Conservation (phyloP, 2,797 vertebrate genomes). For the Propithecus deckenii region DNA sequence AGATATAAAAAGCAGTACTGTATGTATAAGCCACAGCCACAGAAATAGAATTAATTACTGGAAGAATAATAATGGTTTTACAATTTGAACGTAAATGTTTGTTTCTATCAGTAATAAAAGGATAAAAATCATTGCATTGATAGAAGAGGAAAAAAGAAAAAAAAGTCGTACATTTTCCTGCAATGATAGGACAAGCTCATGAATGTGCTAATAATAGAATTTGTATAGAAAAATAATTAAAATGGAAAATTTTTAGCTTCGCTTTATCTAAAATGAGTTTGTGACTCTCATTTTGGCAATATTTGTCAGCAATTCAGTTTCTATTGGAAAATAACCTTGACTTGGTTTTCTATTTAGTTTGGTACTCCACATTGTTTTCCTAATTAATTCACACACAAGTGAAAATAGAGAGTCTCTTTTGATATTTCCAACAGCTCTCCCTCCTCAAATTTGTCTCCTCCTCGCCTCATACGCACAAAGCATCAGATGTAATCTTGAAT, state of each 20-base stretch:
- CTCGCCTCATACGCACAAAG: not conserved
- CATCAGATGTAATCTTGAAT: slow-evolving; percentile 33
- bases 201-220: slow-evolving; percentile 61
- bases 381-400: slow-evolving; percentile 28
- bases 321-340: slow-evolving; percentile 47
- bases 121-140: slow-evolving; percentile 59
- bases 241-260: slow-evolving; percentile 53
- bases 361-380: slow-evolving; percentile 34
- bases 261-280: slow-evolving; percentile 55
- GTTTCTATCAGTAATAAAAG: slow-evolving; percentile 76
- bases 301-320: slow-evolving; percentile 59
- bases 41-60: slow-evolving; percentile 81
- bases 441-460: not conserved
- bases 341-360: slow-evolving; percentile 47
- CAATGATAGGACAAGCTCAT: slow-evolving; percentile 43
- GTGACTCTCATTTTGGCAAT: slow-evolving; percentile 25
- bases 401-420: slow-evolving; percentile 36
- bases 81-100: slow-evolving; percentile 82
- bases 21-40: slow-evolving; percentile 78
- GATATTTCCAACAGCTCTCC: not conserved
- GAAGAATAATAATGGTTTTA: slow-evolving; percentile 79
- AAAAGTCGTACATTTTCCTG: slow-evolving; percentile 63
- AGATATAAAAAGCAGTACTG: slow-evolving; percentile 80
- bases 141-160: slow-evolving; percentile 58
- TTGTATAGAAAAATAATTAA: slow-evolving; percentile 67